phyloP scores from a whole-genome alignment of 1,140 invertebrate species.

The Magallana gigas region DNA sequence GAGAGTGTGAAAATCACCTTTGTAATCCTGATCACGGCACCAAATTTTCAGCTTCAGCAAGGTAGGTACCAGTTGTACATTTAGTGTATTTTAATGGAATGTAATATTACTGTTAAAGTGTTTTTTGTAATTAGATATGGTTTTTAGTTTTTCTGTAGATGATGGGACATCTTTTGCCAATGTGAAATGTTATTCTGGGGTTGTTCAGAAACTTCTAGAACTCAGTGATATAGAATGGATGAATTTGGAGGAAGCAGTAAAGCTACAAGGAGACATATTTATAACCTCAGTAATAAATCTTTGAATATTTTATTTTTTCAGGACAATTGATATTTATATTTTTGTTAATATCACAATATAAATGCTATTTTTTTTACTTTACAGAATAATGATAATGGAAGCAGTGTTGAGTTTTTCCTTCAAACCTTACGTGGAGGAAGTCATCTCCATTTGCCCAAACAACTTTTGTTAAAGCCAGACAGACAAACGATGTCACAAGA shows the following conservation, averaged over 20 bases:
- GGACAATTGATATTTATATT: no score
- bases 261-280: constrained; percentile 35
- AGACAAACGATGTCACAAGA: not conserved
- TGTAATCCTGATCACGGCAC: constrained; percentile 10
- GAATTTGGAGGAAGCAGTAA: constrained; percentile 35
- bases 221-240: constrained; percentile 37
- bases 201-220: constrained; percentile 39
- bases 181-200: not conserved
- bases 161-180: constrained; percentile 45
- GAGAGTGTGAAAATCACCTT: not conserved
- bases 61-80: not conserved
- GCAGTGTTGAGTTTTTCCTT: not conserved
- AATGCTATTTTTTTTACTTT: not conserved
- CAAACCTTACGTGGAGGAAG: not conserved
- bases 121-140: no score
- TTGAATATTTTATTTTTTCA: not conserved
- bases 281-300: constrained; percentile 16
- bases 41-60: not conserved
- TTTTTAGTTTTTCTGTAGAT: constrained; percentile 42
- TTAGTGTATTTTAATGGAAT: no score
- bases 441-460: not conserved
- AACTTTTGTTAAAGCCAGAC: not conserved
- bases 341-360: no score
- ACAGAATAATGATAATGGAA: not conserved
- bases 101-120: no score